Base-by-base conservation (phyloP, 2,888 invertebrate species). In the Pyralis farinalis region DNA sequence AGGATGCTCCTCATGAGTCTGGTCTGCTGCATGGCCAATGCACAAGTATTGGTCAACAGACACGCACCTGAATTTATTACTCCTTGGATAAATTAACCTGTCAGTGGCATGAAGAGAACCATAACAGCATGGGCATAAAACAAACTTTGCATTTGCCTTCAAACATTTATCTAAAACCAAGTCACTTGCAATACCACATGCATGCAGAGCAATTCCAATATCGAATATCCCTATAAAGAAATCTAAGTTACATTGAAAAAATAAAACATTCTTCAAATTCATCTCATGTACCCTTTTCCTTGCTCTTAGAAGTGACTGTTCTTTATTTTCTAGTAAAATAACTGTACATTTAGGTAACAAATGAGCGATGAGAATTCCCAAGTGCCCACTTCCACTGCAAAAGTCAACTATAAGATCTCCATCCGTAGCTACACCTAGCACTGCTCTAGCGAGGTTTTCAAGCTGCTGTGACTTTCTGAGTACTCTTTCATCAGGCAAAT, bases 181-280 rank as follows among this genome's bases (percentile, higher is more conserved):
- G 80, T 98, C 98, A 1, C 97, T 97, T 1, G 98, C 98, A 7
- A 96, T 94, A 0, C 98, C 98, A 81, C 98, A 98, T 1, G 98
- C 98, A 82, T 98, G 98, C 22, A 98, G 83, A 2, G 96, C 95
- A 25, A 95, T 92, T 0, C 98, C 98, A 44, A 98, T 91, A 63
- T 97, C 92, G 85, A 98, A 96, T 35, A 90, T 71, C 0, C 96
- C 93, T 72, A 90, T 90, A 68, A 96, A 97, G 68, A 97, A 97
- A 73, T 97, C 96, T 54, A 98, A 90, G 85, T 98, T 98, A 63
- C 97, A 95, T 82, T 98, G 96, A 62, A 94, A 93, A 60, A 97
- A 92, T 12, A 84, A 90, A 0, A 97, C 91, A 85, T 98, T 98
- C 3, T 69, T 87, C 22, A 98, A 71, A 0, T 90, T 82, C 54